Conservation (phyloP, 2,797 vertebrate species). For the Borostomias antarcticus region DNA sequence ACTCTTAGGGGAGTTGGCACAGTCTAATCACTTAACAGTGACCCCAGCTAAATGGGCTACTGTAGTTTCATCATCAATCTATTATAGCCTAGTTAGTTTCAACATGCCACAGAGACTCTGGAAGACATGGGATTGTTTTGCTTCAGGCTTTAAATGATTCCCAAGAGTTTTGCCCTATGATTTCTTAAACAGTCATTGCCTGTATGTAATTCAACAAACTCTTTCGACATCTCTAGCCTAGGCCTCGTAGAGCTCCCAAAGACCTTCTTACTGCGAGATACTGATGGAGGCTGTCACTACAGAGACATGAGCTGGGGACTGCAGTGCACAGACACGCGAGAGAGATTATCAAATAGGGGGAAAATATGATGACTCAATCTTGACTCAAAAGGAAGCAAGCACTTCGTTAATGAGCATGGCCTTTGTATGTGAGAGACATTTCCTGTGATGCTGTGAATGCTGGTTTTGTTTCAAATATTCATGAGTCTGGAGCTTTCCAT, state of each 20-base stretch:
- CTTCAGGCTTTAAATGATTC: slow-evolving; percentile 54
- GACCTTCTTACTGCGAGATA: background rate
- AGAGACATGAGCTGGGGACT: background rate
- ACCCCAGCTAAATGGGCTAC: slow-evolving; percentile 57
- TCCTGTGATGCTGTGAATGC: slow-evolving; percentile 10
- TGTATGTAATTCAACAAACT: slow-evolving; percentile 27
- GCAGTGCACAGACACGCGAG: background rate
- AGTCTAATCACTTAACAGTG: slow-evolving; percentile 52
- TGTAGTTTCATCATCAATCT: slow-evolving; percentile 65
- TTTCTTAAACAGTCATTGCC: slow-evolving; percentile 22
- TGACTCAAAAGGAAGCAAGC: background rate
- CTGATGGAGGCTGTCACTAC: slow-evolving; percentile 18
- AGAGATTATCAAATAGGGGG: background rate
- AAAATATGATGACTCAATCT: slow-evolving; percentile 16
- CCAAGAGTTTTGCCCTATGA: slow-evolving; percentile 41
- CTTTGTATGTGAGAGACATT: slow-evolving; percentile 13
- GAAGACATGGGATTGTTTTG: slow-evolving; percentile 57
- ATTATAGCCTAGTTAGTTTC: slow-evolving; percentile 62
- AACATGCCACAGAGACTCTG: slow-evolving; percentile 52
- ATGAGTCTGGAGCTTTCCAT: background rate
- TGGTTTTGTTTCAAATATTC: slow-evolving; percentile 16
- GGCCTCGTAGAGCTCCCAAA: background rate
- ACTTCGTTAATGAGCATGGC: slow-evolving; percentile 13
- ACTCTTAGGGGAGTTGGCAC: slow-evolving; percentile 13
- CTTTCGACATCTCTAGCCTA: slow-evolving; percentile 9